Evolutionary conservation across 2,797 vertebrate species (phyloP), one percentile per base, ranked within the genome.

Genomic region (Hephaestus fuliginosus): DNA sequence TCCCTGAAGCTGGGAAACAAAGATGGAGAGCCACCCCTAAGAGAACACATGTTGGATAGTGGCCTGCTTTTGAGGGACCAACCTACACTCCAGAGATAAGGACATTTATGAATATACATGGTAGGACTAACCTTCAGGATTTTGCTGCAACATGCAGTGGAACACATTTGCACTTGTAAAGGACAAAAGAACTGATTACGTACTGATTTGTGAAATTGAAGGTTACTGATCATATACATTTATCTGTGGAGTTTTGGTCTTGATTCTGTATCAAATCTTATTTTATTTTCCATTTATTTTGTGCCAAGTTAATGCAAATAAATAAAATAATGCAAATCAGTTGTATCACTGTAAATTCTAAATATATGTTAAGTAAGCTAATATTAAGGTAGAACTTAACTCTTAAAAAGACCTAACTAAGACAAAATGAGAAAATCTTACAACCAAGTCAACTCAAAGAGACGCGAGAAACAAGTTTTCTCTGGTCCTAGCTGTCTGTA

Each of bases 331-430:
- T 64, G 43, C 15, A 48, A 30, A 64, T 2, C 41, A 22, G 25
- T 28, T 48, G 44, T 64, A 5, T 28, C 25, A 25, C 11, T 22
- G 51, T 25, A 53, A 28, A 46, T 25, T 46, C 13, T 11, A 46
- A 64, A 18, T 8, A 18, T 48, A 25, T 28, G 22, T 64, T 48
- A 64, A 48, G 43, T 43, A 48, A 64, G 25, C 41, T 46, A 46
- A 63, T 13, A 12, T 46, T n/a, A 64, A 64, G 15, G 43, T 64
- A 30, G 43, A 64, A 30, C 41, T 64, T 46, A 64, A 25, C 22
- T 64, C 43, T 46, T 64, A 64, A 64, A 64, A 46, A 64, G 22
- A 15, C 14, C 44, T 46, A 43, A 43, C 41, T 63, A 30, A 65
- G 44, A 49, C 20, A 49, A 65, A 65, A 25, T 25, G 44, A 49